Percentiles rank a stretch among this genome's conserved stretches.
phyloP scores from a whole-genome alignment of 2,888 invertebrate species.

The Aphodius sticticus region DNA sequence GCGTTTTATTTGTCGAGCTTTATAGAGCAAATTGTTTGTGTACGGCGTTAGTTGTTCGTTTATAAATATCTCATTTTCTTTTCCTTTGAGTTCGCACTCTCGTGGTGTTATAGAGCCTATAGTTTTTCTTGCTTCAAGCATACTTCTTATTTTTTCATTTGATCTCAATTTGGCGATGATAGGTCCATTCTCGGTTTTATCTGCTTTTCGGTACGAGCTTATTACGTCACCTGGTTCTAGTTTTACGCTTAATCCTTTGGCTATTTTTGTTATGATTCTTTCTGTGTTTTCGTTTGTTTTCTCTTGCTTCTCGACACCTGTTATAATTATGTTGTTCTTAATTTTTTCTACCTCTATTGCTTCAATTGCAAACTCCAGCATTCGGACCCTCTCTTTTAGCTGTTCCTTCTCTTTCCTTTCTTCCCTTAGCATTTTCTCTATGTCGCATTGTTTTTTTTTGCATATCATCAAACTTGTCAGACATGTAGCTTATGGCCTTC shows the following conservation, averaged over 20 bases:
- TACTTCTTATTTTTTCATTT: background rate
- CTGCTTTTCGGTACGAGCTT: background rate
- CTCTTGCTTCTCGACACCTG: background rate
- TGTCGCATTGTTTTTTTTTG: background rate
- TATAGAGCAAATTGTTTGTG: constrained; percentile 4
- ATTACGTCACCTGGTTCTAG: background rate
- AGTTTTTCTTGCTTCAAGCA: background rate
- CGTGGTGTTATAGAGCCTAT: background rate
- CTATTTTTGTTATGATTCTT: background rate
- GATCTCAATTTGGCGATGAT: background rate
- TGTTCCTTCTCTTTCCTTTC: background rate
- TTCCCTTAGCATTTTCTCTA: background rate
- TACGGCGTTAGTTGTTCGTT: background rate
- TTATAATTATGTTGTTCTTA: background rate
- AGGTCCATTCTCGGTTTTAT: background rate
- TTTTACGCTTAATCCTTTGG: background rate
- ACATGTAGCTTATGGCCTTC: background rate
- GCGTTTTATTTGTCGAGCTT: background rate
- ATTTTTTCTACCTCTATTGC: background rate
- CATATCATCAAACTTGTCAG: background rate
- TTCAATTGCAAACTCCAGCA: background rate
- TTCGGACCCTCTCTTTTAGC: background rate
- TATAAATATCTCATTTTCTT: background rate
- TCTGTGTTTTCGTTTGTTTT: constrained; percentile 4
- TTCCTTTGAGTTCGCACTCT: background rate